Percentiles rank a stretch among this genome's conserved stretches.
Evolutionary conservation across 2,113 vertebrate species (phyloP).

Genomic region (Erpornis zantholeuca): DNA sequence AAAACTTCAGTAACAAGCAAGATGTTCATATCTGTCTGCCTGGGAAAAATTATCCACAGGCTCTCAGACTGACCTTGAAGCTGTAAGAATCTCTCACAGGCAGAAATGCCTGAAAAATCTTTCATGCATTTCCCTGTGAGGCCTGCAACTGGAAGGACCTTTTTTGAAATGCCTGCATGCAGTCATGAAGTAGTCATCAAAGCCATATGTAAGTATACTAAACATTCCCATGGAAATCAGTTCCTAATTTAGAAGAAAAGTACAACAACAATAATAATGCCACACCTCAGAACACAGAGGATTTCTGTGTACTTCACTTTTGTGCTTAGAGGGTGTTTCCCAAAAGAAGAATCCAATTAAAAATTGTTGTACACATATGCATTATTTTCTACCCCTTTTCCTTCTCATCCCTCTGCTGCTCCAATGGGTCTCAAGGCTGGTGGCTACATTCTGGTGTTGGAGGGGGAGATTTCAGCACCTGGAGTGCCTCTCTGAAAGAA

Average conservation of each 20-base stretch:
- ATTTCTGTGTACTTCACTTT: not conserved
- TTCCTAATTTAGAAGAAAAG: not conserved
- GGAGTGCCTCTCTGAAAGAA: not conserved
- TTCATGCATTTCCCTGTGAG: no score
- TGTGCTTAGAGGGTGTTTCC: not conserved
- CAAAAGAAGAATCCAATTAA: not conserved
- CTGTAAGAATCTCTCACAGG: no score
- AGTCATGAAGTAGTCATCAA: not conserved
- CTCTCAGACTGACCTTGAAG: no score
- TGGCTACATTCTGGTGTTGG: not conserved
- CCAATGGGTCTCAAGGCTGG: not conserved
- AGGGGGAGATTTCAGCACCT: not conserved
- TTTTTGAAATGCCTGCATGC: not conserved
- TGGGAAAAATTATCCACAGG: no score
- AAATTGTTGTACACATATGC: not conserved
- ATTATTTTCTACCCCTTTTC: not conserved
- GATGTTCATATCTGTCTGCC: no score
- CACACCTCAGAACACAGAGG: not conserved
- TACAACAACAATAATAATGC: not conserved
- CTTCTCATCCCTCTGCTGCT: rapidly evolving
- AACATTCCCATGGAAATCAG: not conserved
- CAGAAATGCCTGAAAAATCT: no score
- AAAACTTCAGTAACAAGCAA: no score
- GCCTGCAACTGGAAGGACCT: not conserved
- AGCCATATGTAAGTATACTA: not conserved